phyloP scores from a whole-genome alignment of 30 jellyfish, hydroid and myxozoan genomes.

The Catostylus mosaicus region DNA sequence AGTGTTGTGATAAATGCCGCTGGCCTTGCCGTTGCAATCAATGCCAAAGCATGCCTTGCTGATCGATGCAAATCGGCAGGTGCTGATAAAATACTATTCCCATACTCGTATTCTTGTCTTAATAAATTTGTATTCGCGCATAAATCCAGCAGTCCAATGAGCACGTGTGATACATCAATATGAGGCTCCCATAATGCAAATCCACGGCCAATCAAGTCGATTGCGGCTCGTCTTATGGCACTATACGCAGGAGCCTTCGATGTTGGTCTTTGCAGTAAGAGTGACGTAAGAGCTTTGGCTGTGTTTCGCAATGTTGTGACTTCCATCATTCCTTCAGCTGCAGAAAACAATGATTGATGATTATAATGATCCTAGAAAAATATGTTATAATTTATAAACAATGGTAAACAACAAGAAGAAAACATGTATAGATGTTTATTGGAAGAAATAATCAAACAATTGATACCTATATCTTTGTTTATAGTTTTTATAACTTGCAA shows the following conservation, averaged over 20 bases:
- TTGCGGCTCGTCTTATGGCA: constrained; percentile 94
- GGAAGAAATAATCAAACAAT: no score
- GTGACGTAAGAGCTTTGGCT: constrained; percentile 93
- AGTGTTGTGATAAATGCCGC: constrained; percentile 93
- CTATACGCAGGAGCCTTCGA: constrained; percentile 87
- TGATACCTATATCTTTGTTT: no score
- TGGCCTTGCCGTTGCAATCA: constrained; percentile 95
- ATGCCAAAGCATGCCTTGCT: constrained; percentile 85
- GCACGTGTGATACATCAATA: constrained; percentile 93
- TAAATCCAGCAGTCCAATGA: constrained; percentile 85
- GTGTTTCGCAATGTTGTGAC: constrained; percentile 83
- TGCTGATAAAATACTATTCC: constrained; percentile 68
- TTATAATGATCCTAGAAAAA: no score
- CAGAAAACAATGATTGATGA: no score
- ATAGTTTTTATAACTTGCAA: no score
- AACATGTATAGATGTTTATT: no score
- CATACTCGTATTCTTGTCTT: constrained; percentile 58
- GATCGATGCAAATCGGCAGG: constrained; percentile 95
- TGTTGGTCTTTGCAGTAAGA: constrained; percentile 76
- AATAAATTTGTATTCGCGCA: constrained; percentile 73
- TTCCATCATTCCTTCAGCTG: constrained; percentile 79
- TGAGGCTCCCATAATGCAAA: constrained; percentile 97
- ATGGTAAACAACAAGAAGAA: background rate
- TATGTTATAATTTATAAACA: no score
- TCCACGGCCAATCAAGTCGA: constrained; percentile 96